phyloP scores from a whole-genome alignment of 2,888 invertebrate genomes.

The Lithophane leautieri region DNA sequence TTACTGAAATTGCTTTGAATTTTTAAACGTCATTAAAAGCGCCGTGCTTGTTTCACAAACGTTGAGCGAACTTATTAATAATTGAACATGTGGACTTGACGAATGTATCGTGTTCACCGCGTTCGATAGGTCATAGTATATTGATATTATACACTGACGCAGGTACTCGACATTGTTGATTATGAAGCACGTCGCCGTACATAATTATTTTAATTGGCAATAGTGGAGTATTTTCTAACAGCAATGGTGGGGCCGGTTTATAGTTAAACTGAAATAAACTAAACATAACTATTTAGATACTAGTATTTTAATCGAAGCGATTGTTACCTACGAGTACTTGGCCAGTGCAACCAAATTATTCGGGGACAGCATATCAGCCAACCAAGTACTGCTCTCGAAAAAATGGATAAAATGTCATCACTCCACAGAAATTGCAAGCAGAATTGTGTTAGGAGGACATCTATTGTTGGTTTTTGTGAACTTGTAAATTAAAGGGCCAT shows the following conservation, averaged over 20 bases:
- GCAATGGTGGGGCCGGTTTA: neutral
- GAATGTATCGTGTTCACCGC: slow-evolving; percentile 17
- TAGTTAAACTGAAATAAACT: no score
- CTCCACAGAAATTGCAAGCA: no score
- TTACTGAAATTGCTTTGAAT: slow-evolving; percentile 50
- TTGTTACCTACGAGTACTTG: no score
- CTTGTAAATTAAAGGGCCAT: neutral
- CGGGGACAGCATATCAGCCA: neutral
- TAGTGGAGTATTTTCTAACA: neutral
- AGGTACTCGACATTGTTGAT: neutral
- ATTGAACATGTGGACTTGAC: slow-evolving; percentile 36
- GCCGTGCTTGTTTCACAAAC: slow-evolving; percentile 2
- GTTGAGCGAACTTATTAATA: slow-evolving; percentile 35
- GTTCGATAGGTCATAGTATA: neutral
- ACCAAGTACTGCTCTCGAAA: neutral
- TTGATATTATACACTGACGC: slow-evolving; percentile 1
- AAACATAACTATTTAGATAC: neutral
- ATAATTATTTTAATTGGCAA: neutral
- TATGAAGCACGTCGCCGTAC: neutral
- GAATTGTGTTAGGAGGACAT: no score
- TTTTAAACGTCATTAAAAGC: slow-evolving; percentile 51
- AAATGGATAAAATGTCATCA: neutral
- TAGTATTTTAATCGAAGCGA: neutral
- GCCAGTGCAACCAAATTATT: neutral
- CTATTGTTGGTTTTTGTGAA: neutral